Base-by-base conservation (phyloP, 2,888 invertebrate genomes). In the Philhelius pedissequus region DNA sequence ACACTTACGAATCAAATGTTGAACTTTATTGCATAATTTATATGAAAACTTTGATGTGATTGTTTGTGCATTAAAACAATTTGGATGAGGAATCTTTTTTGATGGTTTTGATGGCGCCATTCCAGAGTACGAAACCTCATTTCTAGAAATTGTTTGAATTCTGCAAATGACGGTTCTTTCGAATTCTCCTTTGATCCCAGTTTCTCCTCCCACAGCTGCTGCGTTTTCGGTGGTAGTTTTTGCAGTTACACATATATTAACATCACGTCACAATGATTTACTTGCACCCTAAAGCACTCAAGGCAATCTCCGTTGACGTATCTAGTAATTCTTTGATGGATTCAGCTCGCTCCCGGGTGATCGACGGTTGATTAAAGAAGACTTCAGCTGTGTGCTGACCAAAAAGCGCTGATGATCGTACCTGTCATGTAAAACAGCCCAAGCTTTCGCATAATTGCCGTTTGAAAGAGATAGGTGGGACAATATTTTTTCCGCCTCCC, bases 331-430 rank as follows among this genome's bases (percentile, higher is more conserved):
- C n/a, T n/a, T n/a, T n/a, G n/a, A n/a, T n/a, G 9, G 38, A 3
- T 7, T 48, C 43, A n/a, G 64, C 11, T 4, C 32, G 11, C 20
- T 66, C 54, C 11, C 27, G 45, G 3, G 11, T 20, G 15, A 66
- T 35, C 8, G 54, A n/a, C 3, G 35, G n/a, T 18, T 69, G 68
- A 52, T 68, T 76, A 15, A 75, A 75, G 13, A 81, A 50, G 11
- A 38, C 11, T 52, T 54, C 4, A 74, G 20, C 20, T 74, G 66
- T 4, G 52, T 74, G n/a, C 54, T 74, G 6, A 74, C 54, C 7
- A 64, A 43, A 18, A 75, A 50, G 1, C 66, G 50, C 2, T 27
- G 8, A 32, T 75, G 52, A 18, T 58, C 77, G 9, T 77, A 70
- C 4, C 69, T n/a, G 2, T 76, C 52, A 0, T 15, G 3, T 1